phyloP scores from a whole-genome alignment of 2,113 vertebrate species.

The Cyprinus carpio region DNA sequence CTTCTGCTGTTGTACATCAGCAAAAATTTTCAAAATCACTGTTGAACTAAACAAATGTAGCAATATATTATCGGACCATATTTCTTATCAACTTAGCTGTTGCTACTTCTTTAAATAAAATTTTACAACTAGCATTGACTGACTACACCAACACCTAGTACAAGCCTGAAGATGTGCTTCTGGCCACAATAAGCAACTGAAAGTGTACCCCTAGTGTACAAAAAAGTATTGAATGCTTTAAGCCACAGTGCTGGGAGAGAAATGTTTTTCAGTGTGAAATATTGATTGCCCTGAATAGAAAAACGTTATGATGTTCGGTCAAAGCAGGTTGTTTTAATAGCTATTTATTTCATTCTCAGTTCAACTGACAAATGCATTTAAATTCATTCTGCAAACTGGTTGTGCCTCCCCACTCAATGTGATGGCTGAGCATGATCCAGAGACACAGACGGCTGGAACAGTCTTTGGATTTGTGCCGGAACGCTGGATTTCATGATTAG shows the following conservation, averaged over 20 bases:
- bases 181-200: neutral
- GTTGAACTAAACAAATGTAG: neutral
- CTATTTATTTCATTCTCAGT: slow-evolving; percentile 23
- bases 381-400: slow-evolving; percentile 34
- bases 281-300: slow-evolving; percentile 56
- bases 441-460: slow-evolving; percentile 23
- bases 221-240: neutral
- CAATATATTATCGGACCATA: neutral
- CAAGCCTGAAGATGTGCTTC: neutral
- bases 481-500: slow-evolving; percentile 12
- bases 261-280: slow-evolving; percentile 6
- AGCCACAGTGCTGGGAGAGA: neutral
- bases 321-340: slow-evolving; percentile 9
- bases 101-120: neutral
- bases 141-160: neutral
- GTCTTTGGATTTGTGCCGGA: slow-evolving; percentile 22
- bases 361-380: slow-evolving; percentile 35
- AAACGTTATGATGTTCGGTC: slow-evolving; percentile 33
- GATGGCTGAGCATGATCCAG: slow-evolving; percentile 28
- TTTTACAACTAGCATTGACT: neutral
- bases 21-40: neutral
- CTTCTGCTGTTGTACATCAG: neutral
- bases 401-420: neutral
- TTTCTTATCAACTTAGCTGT: neutral
- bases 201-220: neutral